Base-by-base conservation (phyloP, 1,140 invertebrate species). In the Amphibalanus amphitrite region DNA sequence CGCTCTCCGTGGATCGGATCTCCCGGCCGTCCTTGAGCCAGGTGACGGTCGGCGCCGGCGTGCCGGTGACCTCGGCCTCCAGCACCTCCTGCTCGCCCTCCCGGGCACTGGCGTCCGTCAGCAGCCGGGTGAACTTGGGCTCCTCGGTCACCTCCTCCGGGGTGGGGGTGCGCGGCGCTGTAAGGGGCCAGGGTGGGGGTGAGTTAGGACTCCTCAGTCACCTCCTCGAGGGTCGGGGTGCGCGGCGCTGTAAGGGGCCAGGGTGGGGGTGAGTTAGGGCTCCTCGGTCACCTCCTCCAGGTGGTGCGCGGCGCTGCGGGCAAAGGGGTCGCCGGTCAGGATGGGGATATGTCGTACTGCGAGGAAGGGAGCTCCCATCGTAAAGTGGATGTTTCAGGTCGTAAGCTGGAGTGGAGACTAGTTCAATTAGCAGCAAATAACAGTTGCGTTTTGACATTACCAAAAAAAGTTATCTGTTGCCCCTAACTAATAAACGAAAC, bases 11-110 rank as follows among this genome's bases (percentile, higher is more conserved):
- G 6, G 47, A 59, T 20, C 23, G 10, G 6, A 59, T 77, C 75
- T 29, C 79, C 69, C 38, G 71, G 59, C 87, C 88, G 77, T 92
- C 86, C 79, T 88, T 89, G 77, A 88, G 88, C 96, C 96, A 99
- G 13, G 86, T 90, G 73, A 93, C 89, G 74, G 87, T 91, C 74
- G 97, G 96, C 75, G 92, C 87, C 0, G 96, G 95, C 83, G 96
- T 93, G 75, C 95, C 97, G 72, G 87, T 89, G 69, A 97, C 90
- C 77, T 98, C 95, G 15, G 98, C 86, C 79, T 96, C 91, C 78
- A 95, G 91, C 79, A 93, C 90, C 28, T 77, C 59, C 23, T 38
- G 69, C 40, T 79, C 74, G 28, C 78, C 79, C 72, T 83, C 82
- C 15, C 74, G 75, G 8, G 81, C 81, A 71, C 79, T 78, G 10